Percentiles rank a stretch among this genome's conserved stretches.
Conservation (phyloP, 2,888 invertebrate genomes). For the Drosophila nigritarsus region DNA sequence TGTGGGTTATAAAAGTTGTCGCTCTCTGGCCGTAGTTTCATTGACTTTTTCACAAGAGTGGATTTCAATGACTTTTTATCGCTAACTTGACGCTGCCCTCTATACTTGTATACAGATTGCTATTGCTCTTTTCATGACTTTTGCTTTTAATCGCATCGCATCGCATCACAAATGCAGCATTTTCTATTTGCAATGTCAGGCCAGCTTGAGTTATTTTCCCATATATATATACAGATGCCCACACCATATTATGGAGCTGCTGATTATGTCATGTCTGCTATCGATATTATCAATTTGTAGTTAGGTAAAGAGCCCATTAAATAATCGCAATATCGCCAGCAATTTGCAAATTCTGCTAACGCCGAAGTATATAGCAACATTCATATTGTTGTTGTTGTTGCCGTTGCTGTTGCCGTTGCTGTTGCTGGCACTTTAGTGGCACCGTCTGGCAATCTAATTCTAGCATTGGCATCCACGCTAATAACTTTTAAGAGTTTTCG, state of each 20-base stretch:
- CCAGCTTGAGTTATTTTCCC: background rate
- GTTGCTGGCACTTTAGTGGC: slow-evolving; percentile 15
- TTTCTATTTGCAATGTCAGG: background rate
- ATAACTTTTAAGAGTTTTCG: slow-evolving; percentile 43
- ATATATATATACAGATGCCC: background rate
- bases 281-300: slow-evolving; percentile 47
- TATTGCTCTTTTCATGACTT: slow-evolving; percentile 9
- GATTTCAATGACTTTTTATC: slow-evolving; percentile 63
- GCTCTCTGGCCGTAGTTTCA: slow-evolving; percentile 49
- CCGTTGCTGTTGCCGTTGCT: background rate
- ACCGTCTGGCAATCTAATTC: slow-evolving; percentile 38
- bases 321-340: slow-evolving; percentile 9
- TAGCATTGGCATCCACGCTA: slow-evolving; percentile 30
- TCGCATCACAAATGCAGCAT: slow-evolving; percentile 18
- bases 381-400: slow-evolving; percentile 15
- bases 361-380: slow-evolving; percentile 31
- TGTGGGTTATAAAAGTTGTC: slow-evolving; percentile 60
- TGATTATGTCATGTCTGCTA: slow-evolving; percentile 30
- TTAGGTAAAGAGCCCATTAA: slow-evolving; percentile 7
- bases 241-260: slow-evolving; percentile 16
- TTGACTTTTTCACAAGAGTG: slow-evolving; percentile 67
- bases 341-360: slow-evolving; percentile 33
- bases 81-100: slow-evolving; percentile 22
- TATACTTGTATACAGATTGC: background rate
- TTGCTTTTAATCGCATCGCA: slow-evolving; percentile 26